These are phyloP conservation scores for Crotalus horridus DNA, from an alignment of 2,113 vertebrate species.

Conservation along the genomic window DNA sequence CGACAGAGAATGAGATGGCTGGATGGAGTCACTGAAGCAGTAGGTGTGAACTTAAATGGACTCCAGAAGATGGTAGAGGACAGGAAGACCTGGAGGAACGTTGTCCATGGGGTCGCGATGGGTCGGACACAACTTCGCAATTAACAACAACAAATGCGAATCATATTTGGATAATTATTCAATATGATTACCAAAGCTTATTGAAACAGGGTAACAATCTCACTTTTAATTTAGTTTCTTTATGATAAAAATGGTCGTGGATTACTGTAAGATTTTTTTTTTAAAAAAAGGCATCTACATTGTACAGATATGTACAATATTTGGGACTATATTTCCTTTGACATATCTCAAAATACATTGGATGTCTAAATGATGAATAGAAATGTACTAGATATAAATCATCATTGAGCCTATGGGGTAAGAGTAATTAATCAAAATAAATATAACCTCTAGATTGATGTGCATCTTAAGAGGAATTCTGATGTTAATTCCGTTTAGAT, in stretches of 20 bases:
- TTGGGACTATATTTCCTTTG: background rate
- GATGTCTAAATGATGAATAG: background rate
- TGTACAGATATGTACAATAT: background rate
- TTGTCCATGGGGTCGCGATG: no score
- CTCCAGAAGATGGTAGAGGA: no score
- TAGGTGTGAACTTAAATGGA: no score
- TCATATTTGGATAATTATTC: background rate
- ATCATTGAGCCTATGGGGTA: background rate
- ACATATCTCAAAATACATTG: background rate
- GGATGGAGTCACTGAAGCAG: no score
- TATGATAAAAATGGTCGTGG: background rate
- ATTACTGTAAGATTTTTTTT: background rate
- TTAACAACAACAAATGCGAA: background rate
- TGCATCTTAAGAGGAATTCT: background rate
- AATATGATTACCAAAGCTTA: background rate
- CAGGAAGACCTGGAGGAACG: no score
- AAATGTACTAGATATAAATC: background rate
- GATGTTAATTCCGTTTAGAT: background rate
- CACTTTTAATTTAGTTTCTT: background rate
- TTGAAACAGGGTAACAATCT: background rate
- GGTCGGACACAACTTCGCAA: no score
- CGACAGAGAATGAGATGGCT: no score
- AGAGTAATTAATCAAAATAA: background rate
- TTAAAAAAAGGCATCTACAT: background rate
- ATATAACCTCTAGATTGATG: background rate